Evolutionary conservation across 2,797 vertebrate genomes (phyloP), one percentile per base, ranked within the genome.

Genomic region (Sternarchorhynchus goeldii): DNA sequence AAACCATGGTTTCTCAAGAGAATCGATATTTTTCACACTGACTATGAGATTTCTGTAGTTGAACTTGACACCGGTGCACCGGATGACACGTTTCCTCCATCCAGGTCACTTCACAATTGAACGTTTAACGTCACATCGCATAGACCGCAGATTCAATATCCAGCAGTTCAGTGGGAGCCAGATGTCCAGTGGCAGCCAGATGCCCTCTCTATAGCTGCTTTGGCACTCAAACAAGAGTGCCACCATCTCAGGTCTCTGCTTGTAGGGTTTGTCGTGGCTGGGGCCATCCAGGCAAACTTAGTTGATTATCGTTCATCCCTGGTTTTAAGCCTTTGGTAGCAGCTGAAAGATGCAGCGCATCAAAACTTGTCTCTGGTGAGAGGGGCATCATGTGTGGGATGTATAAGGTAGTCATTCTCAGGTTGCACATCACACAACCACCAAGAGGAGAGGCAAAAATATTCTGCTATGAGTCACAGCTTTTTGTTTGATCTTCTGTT

Each of bases 1-100:
- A 80, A 80, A 59, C 73, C 39, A 53, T 66, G 57, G 29, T 57
- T 75, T 81, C 73, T 65, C 67, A 25, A 64, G 18, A 65, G 16
- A 55, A 39, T 3, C 56, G 70, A 32, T 32, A 25, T 57, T 25
- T 34, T 25, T 41, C 36, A 31, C 70, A 55, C 16, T 3, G n/a
- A 3, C 4, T 2, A 45, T 34, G 7, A 5, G 21, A 71, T 67
- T 6, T 6, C 10, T 16, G 20, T 53, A 25, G 12, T 4, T 18
- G 8, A 20, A 2, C 45, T 14, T 3, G 18, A 36, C 7, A 5
- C 63, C 17, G 39, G 18, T 39, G 10, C n/a, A 64, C 32, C 5
- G 18, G 64, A 34, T 6, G 17, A 34, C 1, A 16, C 12, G 41
- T 45, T 45, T 7, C 7, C 41, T 10, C 41, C 41, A 7, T 2